Base-by-base conservation (phyloP, 2,113 vertebrate genomes). In the Oreamnos americanus region DNA sequence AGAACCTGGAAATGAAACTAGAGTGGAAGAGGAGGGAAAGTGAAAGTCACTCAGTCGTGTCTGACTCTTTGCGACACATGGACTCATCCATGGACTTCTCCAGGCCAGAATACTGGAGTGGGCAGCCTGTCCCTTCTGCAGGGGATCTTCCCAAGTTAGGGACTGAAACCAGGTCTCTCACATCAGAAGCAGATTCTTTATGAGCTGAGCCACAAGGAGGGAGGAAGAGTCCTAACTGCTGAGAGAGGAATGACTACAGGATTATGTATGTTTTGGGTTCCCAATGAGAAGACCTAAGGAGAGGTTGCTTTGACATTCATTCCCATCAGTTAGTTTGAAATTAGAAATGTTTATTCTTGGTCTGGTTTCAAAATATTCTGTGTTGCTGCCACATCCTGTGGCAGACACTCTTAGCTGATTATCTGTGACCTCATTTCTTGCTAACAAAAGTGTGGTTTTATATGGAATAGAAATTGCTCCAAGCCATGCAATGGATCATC, bases 201-300 rank as follows among this genome's bases (percentile, higher is more conserved):
- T 0, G 5, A 71, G n/a, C 67, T 71, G 67, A 39, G 67, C n/a
- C 19, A 39, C 19, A 71, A 39, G n/a, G n/a, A 71, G 87, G 60
- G 92, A 85, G 90, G 79, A 91, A 51, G 94, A n/a, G 45, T 21
- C 43, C 36, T 74, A 19, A 28, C 39, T 39, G 30, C 39, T 64
- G 55, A 57, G 62, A 19, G 28, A 64, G 55, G 39, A 92, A 21
- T 87, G n/a, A 21, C 58, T 12, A 6, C 51, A 47, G 25, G 43
- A 39, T 90, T 36, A 28, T 36, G 25, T 26, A 28, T 26, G 13
- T 43, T n/a, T 53, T 4, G 13, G 47, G 9, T 91, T 76, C 76
- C 47, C 47, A n/a, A 45, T 39, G 76, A 39, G 89, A 91, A 94
- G 57, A 64, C 55, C 28, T 49, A 55, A 51, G 43, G n/a, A 97